Percentiles rank a stretch among this genome's conserved stretches.
These are phyloP conservation scores for Thereva nobilitata DNA, from an alignment of 2,888 invertebrate species.

Conservation along the genomic window DNA sequence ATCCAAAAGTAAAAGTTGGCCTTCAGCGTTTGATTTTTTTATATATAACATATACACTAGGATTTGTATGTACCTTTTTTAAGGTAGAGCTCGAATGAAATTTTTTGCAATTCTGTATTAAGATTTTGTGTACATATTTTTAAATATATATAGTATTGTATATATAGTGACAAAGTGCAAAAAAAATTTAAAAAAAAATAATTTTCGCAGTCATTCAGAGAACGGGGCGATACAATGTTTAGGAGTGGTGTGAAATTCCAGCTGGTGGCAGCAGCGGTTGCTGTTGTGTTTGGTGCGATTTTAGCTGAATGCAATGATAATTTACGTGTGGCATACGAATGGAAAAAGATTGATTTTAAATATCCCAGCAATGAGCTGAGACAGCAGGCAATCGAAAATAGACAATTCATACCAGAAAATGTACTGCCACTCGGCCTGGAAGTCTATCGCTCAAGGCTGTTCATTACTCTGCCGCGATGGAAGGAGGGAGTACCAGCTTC, in stretches of 20 bases:
- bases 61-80: no score
- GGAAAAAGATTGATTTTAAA: slow-evolving; percentile 74
- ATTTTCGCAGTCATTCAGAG: slow-evolving; percentile 3
- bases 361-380: slow-evolving; percentile 64
- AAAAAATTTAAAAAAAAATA: no score
- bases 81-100: no score
- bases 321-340: slow-evolving; percentile 70
- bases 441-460: slow-evolving; percentile 69
- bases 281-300: slow-evolving; percentile 40
- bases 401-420: slow-evolving; percentile 69
- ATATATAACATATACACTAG: not conserved
- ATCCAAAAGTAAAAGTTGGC: slow-evolving; percentile 30
- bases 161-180: no score
- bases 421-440: slow-evolving; percentile 77
- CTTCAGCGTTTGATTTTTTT: slow-evolving; percentile 6
- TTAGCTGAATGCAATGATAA: slow-evolving; percentile 62
- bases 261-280: slow-evolving; percentile 41
- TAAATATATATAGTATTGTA: no score
- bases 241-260: slow-evolving; percentile 8
- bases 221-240: slow-evolving; percentile 13
- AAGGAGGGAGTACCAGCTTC: slow-evolving; percentile 74
- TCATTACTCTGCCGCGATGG: slow-evolving; percentile 77
- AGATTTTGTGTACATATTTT: no score
- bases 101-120: not conserved
- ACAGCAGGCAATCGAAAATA: slow-evolving; percentile 64